These are phyloP conservation scores for Nanorana parkeri DNA, from an alignment of 2,113 vertebrate genomes.

Conservation along the genomic window DNA sequence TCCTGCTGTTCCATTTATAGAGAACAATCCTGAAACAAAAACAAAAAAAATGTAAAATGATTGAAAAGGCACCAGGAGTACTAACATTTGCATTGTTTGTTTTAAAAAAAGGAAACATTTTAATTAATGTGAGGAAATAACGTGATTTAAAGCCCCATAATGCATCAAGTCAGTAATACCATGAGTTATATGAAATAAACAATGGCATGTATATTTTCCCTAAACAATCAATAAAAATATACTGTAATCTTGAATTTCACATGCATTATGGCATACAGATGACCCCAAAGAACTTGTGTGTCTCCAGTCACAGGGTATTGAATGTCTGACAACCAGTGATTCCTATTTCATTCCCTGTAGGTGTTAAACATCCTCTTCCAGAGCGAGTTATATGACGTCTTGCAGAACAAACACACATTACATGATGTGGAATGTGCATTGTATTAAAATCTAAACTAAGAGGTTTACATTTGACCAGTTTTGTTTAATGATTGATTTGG, in stretches of 20 bases:
- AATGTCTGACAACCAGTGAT: constrained; percentile 35
- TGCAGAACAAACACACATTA: constrained; percentile 17
- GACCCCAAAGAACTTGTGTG: constrained; percentile 35
- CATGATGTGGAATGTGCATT: constrained; percentile 23
- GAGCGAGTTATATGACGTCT: not conserved
- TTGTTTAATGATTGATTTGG: constrained; percentile 39
- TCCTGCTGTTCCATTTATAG: no score
- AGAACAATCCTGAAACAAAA: not conserved
- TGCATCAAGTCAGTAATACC: not conserved
- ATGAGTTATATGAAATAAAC: constrained; percentile 27
- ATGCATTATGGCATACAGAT: constrained; percentile 22
- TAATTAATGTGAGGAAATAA: no score
- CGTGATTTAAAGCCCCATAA: not conserved
- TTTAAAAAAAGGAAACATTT: not conserved
- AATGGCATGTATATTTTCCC: constrained; percentile 32
- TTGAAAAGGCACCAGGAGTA: not conserved
- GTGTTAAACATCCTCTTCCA: constrained; percentile 43
- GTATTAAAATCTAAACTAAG: not conserved
- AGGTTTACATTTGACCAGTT: not conserved
- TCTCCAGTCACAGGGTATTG: constrained; percentile 28
- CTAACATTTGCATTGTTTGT: not conserved
- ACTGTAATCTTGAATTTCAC: constrained; percentile 40
- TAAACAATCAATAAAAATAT: constrained; percentile 43
- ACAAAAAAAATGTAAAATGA: not conserved
- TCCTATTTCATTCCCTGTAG: constrained; percentile 30